phyloP scores from a whole-genome alignment of 2,888 invertebrate species.

The Diaprepes abbreviatus region DNA sequence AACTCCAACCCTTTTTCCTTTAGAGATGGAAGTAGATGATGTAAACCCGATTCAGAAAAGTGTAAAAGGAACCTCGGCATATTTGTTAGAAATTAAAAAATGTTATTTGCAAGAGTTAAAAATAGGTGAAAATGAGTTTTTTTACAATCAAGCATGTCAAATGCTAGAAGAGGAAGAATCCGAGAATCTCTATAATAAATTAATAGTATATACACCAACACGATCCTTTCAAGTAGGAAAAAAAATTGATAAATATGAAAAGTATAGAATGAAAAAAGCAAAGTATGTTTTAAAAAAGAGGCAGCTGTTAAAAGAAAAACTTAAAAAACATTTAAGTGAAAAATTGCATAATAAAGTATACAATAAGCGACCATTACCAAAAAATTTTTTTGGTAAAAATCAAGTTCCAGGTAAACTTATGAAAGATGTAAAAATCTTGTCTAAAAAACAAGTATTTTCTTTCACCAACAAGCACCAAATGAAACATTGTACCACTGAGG shows the following conservation, averaged over 20 bases:
- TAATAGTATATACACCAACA: too few relatives aligned
- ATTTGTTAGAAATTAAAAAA: background rate
- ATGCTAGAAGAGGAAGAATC: too few relatives aligned
- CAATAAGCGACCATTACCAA: background rate
- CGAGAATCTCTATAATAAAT: too few relatives aligned
- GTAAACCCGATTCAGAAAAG: background rate
- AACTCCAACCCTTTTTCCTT: background rate
- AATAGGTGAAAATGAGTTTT: too few relatives aligned
- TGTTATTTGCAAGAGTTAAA: background rate
- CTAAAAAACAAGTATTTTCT: slow-evolving; percentile 9
- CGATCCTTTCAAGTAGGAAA: too few relatives aligned
- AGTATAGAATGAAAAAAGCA: too few relatives aligned
- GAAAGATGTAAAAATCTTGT: too few relatives aligned
- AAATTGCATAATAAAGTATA: background rate
- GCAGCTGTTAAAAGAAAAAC: background rate
- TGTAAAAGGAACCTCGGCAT: background rate
- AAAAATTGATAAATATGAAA: too few relatives aligned
- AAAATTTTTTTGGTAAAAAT: too few relatives aligned
- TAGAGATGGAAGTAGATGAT: background rate
- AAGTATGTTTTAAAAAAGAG: too few relatives aligned
- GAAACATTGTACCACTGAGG: background rate
- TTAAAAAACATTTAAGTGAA: background rate
- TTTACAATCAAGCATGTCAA: too few relatives aligned
- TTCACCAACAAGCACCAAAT: background rate
- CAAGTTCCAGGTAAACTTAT: too few relatives aligned